Evolutionary conservation across 2,113 vertebrate species (phyloP), one percentile per base, ranked within the genome.

Genomic region (Hydropotes inermis): DNA sequence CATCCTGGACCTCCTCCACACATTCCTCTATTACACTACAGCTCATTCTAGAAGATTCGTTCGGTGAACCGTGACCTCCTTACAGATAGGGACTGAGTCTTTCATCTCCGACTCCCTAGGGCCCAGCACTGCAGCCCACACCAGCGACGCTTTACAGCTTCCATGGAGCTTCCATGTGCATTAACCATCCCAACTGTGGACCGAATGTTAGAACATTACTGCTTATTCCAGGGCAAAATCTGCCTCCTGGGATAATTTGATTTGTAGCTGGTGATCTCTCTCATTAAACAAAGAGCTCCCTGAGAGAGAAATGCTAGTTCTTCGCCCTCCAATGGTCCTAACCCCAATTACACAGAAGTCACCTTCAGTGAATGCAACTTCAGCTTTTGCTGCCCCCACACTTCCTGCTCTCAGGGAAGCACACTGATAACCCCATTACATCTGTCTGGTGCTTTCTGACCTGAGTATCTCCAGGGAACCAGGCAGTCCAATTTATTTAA

Each of bases 401-500:
- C 30, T 78, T 83, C 54, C 43, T 83, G 23, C 45, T 87, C 33
- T 74, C 57, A 57, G 58, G 81, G 52, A 84, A n/a, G 50, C 30
- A 67, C n/a, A 19, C 76, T n/a, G 61, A 60, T 76, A 87, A 94
- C 57, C 45, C 82, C 28, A n/a, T 96, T 83, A 64, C 10, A 19
- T n/a, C 55, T 87, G 45, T 86, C 79, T 84, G 60, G 19, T 61
- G 55, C 47, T 79, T 95, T 93, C 64, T 95, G 54, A 45, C 45
- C 74, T 43, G 2, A 84, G 13, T 43, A 47, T 87, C 87, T 98
- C 86, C 81, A 84, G 83, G 64, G 67, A 97, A n/a, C 70, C 55
- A 93, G 95, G 54, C 83, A 60, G 19, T 79, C 61, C 83, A 94
- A 91, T 97, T 97, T 85, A 33, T 78, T 92, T 93, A 96, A 96